phyloP scores from a whole-genome alignment of 2,113 vertebrate species.

The Gallinago jamesoni region DNA sequence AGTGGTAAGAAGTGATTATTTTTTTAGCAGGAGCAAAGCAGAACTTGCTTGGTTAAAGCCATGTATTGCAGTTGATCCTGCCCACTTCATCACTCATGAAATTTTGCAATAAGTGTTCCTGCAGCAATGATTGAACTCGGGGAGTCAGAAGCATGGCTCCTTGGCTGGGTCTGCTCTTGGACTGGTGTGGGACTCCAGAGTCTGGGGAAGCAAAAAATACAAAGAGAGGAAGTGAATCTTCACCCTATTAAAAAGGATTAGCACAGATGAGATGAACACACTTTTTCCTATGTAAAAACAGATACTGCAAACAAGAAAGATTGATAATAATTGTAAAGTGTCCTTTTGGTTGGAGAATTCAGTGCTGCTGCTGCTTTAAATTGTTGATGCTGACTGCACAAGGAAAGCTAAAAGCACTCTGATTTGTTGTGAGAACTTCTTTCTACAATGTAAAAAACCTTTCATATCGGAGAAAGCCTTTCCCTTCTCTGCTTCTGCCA shows the following conservation, averaged over 20 bases:
- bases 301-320: background rate
- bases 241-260: background rate
- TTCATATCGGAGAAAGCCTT: slow-evolving; percentile 9
- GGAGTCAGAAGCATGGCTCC: background rate
- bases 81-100: background rate
- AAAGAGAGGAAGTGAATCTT: background rate
- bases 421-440: slow-evolving; percentile 44
- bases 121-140: accelerated
- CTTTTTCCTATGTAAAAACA: background rate
- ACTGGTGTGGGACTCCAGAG: background rate
- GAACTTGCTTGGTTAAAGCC: background rate
- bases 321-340: background rate
- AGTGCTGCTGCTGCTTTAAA: slow-evolving; percentile 14
- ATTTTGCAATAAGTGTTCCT: background rate
- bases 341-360: background rate
- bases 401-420: background rate
- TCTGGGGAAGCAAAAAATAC: background rate
- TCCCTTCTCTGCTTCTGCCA: slow-evolving; percentile 3
- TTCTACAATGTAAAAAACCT: slow-evolving; percentile 11
- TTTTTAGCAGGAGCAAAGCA: background rate
- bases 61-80: background rate
- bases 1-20: background rate
- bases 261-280: background rate
- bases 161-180: background rate
- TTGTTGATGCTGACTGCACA: background rate